These are phyloP conservation scores for Cynopterus brachyotis DNA, from an alignment of 2,113 vertebrate species.

Conservation along the genomic window DNA sequence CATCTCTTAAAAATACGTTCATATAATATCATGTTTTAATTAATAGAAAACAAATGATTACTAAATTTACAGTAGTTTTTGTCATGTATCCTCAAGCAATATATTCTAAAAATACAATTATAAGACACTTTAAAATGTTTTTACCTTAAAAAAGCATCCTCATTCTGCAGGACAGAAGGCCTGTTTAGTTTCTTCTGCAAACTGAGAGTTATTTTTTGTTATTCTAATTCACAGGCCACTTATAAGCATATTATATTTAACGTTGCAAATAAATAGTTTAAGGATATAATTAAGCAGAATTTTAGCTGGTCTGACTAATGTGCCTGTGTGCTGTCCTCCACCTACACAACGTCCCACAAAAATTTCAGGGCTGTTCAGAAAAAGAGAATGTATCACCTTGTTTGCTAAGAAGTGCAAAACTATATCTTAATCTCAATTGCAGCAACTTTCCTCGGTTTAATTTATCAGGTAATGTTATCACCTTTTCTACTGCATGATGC, in stretches of 20 bases:
- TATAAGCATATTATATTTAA: background rate
- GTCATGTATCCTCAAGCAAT: background rate
- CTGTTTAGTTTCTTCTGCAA: background rate
- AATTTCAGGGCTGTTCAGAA: background rate
- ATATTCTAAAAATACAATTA: slow-evolving; percentile 26
- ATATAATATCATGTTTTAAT: background rate
- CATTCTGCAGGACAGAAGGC: background rate
- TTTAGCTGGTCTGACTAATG: background rate
- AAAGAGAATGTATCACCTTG: background rate
- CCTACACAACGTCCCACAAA: background rate
- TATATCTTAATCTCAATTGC: background rate
- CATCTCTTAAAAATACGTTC: background rate
- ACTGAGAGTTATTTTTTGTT: background rate
- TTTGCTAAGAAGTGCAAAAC: slow-evolving; percentile 20
- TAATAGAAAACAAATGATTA: background rate
- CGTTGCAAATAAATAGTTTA: background rate
- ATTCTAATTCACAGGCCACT: background rate
- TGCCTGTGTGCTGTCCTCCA: background rate
- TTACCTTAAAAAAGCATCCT: background rate
- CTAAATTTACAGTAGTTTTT: background rate
- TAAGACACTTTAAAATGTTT: background rate
- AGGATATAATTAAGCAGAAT: slow-evolving; percentile 27
- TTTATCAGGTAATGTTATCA: slow-evolving; percentile 43
- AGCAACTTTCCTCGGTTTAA: background rate
- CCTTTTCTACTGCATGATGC: slow-evolving; percentile 1